Evolutionary conservation across 2,113 vertebrate genomes (phyloP).

Genomic region (Hippocampus abdominalis): DNA sequence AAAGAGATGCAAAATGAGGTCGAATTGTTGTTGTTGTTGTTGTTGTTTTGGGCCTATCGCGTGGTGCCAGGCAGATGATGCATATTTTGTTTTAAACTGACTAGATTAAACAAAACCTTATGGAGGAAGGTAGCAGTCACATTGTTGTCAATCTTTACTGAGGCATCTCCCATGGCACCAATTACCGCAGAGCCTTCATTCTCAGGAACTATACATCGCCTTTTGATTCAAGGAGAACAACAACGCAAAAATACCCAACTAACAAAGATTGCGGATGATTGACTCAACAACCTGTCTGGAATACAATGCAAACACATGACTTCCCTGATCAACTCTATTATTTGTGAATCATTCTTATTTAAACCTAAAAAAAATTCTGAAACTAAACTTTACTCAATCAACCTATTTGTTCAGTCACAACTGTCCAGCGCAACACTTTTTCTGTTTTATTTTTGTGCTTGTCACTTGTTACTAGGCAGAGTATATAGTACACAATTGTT

Average conservation of each 20-base stretch:
- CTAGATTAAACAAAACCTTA: constrained; percentile 3
- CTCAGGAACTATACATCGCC: constrained; percentile 7
- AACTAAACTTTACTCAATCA: neutral
- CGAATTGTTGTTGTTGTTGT: neutral
- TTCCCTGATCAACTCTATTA: constrained; percentile 9
- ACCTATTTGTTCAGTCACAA: neutral
- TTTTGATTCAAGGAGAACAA: constrained; percentile 35
- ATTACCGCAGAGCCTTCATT: constrained; percentile 32
- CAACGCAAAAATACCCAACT: constrained; percentile 32
- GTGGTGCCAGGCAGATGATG: neutral
- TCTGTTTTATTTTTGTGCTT: neutral
- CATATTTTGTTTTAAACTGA: constrained; percentile 3
- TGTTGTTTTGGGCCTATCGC: neutral
- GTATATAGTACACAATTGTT: neutral
- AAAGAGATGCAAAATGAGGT: neutral
- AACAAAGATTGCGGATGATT: constrained; percentile 30
- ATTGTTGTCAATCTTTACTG: constrained; percentile 30
- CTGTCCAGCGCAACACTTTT: neutral
- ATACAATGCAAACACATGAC: constrained; percentile 6
- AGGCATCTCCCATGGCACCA: constrained; percentile 37
- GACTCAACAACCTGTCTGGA: constrained; percentile 18
- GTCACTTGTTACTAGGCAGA: neutral
- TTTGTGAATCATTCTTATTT: constrained; percentile 5
- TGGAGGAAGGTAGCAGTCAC: constrained; percentile 16
- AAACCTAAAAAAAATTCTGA: constrained; percentile 9